Base-by-base conservation (phyloP, 2,888 invertebrate genomes). In the Coenonympha glycerion region DNA sequence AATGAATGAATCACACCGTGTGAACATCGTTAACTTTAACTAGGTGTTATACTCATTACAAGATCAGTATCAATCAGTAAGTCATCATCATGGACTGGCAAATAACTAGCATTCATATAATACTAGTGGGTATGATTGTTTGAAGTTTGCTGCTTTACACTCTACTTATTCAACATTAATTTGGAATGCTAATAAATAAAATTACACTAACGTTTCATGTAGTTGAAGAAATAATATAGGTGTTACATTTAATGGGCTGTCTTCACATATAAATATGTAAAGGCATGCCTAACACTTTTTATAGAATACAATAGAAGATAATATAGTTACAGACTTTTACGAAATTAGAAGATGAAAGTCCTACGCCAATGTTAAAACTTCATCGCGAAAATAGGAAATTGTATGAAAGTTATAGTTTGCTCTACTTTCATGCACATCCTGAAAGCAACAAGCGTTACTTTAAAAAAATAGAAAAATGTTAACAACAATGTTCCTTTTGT, bases 1-100 rank as follows among this genome's bases (percentile, higher is more conserved):
- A n/a, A n/a, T n/a, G n/a, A n/a, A 37, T 54, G 54, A 54, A 11
- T 54, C 51, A 47, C 15, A 36, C 40, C 54, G 51, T 54, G 54
- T 47, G 54, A 54, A 54, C 47, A 33, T 45, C 30, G 41, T 41
- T 47, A 36, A 45, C 40, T n/a, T n/a, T 42, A 40, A 24, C 47
- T 28, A 48, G 30, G 37, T 54, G 34, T 30, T 47, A n/a, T n/a
- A 37, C 24, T 41, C 30, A 24, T 39, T 30, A 44, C 39, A 53
- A 50, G 54, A 47, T 47, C 44, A 54, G 13, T 24, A n/a, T n/a
- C n/a, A 40, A 33, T 18, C 6, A 37, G 41, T 19, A 13, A 22
- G 13, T 37, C 22, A 37, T 36, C 34, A 34, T 13, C 36, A 8
- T 22, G 22, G 37, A 11, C 13, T 39, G 22, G 22, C 22, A 9